Conservation (phyloP, 1,140 invertebrate species). For the Xylocopa sonorina region DNA sequence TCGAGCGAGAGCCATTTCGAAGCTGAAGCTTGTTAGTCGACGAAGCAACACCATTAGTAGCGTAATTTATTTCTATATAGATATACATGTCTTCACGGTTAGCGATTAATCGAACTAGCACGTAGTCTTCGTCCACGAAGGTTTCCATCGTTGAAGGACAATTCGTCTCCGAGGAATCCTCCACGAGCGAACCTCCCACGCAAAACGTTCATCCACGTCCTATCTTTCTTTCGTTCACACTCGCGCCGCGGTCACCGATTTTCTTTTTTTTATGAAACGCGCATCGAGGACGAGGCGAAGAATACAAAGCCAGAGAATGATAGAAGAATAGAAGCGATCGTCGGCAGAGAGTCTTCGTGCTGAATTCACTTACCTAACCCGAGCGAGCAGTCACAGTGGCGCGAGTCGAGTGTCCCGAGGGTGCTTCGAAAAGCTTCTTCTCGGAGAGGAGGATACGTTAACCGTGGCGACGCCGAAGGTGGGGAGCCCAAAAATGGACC, state of each 20-base stretch:
- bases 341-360: background rate
- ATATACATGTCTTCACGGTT: background rate
- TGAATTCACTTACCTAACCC: constrained; percentile 79
- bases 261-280: constrained; percentile 16
- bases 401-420: constrained; percentile 77
- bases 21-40: constrained; percentile 19
- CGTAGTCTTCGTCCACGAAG: background rate
- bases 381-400: constrained; percentile 76
- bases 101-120: background rate
- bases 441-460: constrained; percentile 17
- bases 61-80: too few relatives aligned
- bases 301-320: constrained; percentile 20
- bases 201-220: constrained; percentile 20
- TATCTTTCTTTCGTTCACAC: constrained; percentile 2
- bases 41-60: constrained; percentile 29
- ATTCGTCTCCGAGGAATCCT: background rate
- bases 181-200: background rate
- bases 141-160: background rate
- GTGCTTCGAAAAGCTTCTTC: constrained; percentile 59
- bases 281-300: background rate
- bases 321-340: constrained; percentile 17
- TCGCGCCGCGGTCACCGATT: constrained; percentile 22
- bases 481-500: constrained; percentile 83
- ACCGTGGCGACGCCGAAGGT: constrained; percentile 50
- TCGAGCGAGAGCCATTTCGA: background rate